Conservation (phyloP, 2,888 invertebrate species). For the Troglohyphantes excavatus region DNA sequence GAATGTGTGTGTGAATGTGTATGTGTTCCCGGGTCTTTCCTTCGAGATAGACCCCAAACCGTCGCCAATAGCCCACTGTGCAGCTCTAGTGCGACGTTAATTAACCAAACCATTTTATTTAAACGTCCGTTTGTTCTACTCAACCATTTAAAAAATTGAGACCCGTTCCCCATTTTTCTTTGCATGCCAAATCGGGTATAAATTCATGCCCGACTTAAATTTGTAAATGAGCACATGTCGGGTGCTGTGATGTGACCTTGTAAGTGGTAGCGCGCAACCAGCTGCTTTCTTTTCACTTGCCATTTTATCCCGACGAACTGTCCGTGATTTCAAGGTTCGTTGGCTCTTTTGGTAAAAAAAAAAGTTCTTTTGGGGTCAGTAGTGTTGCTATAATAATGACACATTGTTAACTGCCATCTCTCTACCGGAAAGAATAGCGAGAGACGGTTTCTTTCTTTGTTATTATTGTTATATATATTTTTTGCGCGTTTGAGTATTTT, state of each 20-base stretch:
- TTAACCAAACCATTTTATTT: too few relatives aligned
- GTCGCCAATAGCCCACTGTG: too few relatives aligned
- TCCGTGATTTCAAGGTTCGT: slow-evolving; percentile 74
- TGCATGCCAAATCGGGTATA: too few relatives aligned
- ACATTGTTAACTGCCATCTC: slow-evolving; percentile 40
- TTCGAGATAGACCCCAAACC: too few relatives aligned
- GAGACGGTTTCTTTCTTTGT: slow-evolving; percentile 17
- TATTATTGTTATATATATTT: not conserved
- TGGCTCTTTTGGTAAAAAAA: slow-evolving; percentile 31
- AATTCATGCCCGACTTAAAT: too few relatives aligned
- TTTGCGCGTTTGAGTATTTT: not conserved
- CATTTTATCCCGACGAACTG: slow-evolving; percentile 35
- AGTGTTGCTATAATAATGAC: slow-evolving; percentile 55
- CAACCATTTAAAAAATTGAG: too few relatives aligned
- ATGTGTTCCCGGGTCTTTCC: too few relatives aligned
- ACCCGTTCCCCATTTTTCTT: too few relatives aligned
- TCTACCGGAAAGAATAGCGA: slow-evolving; percentile 48
- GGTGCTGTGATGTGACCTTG: not conserved
- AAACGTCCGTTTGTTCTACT: too few relatives aligned
- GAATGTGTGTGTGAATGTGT: too few relatives aligned
- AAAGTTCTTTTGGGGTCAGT: slow-evolving; percentile 66
- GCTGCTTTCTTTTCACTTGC: slow-evolving; percentile 61
- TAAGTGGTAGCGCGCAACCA: not conserved
- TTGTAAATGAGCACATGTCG: not conserved
- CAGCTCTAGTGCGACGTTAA: too few relatives aligned